Evolutionary conservation across 2,888 invertebrate species (phyloP), one percentile per base, ranked within the genome.

Genomic region (Lasius fuliginosus): DNA sequence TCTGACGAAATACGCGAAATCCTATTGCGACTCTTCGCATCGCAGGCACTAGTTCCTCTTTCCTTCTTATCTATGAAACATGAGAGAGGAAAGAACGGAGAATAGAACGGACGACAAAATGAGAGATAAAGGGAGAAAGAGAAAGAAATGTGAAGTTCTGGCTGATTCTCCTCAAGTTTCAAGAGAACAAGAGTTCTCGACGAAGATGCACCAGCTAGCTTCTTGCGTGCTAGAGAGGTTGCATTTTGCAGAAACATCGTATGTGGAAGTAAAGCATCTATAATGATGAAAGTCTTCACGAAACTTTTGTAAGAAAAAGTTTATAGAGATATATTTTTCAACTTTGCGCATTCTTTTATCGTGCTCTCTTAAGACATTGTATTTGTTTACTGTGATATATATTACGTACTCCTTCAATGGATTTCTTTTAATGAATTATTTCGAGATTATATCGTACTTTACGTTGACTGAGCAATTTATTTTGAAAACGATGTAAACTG

Each of bases 1-100:
- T 93, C 93, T 94, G 93, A 93, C 91, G 92, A 93, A 94, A 94
- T 93, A 94, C 93, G 93, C 92, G 92, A 94, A 94, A 94, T 94
- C 94, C 94, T 94, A 94, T 94, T 94, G 93, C 92, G 92, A 89
- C 90, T 84, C 89, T 89, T 86, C 87, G 74, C 89, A 89, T 88
- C 87, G 86, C 33, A 53, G 49, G 9, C 49, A 33, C 77, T 74
- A 53, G 84, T 81, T 69, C 56, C 69, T 42, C 69, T 56, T 56
- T 82, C 33, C 33, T 64, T 68, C 40, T 77, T 68, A 58, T 82
- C 82, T 82, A 60, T 33, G 77, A 68, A 83, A 77, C 53, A 56
- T 15, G 82, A 64, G n/a, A 60, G 40, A 27, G 30, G 60, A 60
- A 18, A 40, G 67, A 68, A 68, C 58, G 81, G 40, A 49, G 46